These are phyloP conservation scores for Atrichornis clamosus DNA, from an alignment of 2,113 vertebrate species.

Conservation along the genomic window DNA sequence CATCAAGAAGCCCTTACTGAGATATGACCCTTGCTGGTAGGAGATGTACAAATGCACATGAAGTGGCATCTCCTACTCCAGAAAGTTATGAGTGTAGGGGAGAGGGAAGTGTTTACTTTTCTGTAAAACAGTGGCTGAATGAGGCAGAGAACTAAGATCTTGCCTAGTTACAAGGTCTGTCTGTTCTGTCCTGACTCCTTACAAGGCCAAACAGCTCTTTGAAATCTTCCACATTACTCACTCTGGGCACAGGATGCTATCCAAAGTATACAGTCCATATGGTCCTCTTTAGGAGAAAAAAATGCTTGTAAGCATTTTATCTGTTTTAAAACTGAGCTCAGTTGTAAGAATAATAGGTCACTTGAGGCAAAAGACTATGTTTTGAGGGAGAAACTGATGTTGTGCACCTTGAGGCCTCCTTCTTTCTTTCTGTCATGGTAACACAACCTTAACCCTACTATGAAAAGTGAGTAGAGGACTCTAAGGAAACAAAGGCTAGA, in stretches of 20 bases:
- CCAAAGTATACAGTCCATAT: neutral
- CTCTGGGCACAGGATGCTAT: neutral
- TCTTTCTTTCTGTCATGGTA: neutral
- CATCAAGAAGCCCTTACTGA: neutral
- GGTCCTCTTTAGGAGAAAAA: neutral
- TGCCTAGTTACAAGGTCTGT: neutral
- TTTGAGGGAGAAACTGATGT: neutral
- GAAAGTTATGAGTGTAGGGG: neutral
- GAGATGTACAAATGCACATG: neutral
- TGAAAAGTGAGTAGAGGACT: neutral
- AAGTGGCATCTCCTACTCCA: neutral
- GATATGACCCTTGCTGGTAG: neutral
- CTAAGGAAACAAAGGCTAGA: neutral
- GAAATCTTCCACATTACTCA: neutral
- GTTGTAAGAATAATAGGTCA: neutral
- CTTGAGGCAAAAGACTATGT: neutral
- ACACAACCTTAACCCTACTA: neutral
- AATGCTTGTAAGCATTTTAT: neutral
- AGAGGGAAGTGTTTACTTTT: neutral
- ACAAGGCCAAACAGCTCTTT: neutral
- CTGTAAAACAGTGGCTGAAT: neutral
- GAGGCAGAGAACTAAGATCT: neutral
- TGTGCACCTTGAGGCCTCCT: neutral
- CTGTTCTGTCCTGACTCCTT: neutral
- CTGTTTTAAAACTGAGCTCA: neutral